A percentile compares a stretch with the other conserved stretches of the same genome.
Conservation (phyloP, 2,113 vertebrate genomes). For the Saguinus midas region DNA sequence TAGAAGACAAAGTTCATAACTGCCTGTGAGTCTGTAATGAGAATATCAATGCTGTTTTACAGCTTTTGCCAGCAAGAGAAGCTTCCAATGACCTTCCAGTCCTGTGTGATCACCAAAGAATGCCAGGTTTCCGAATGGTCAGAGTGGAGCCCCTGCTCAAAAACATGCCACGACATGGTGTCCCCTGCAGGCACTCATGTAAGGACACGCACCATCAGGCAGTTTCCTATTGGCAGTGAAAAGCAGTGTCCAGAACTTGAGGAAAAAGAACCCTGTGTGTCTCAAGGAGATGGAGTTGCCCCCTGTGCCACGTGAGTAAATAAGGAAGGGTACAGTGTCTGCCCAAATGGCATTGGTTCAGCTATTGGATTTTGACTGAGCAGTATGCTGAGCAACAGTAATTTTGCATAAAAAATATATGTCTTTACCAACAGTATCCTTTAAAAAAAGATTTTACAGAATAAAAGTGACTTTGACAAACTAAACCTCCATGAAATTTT, state of each 20-base stretch:
- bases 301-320: conserved; percentile 92
- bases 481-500: neutral
- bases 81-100: conserved; percentile 92
- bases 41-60: conserved; percentile 61
- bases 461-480: neutral
- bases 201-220: conserved; percentile 87
- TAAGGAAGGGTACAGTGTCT: neutral
- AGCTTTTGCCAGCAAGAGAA: conserved; percentile 93
- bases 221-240: conserved; percentile 89
- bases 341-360: neutral
- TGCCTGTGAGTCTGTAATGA: conserved; percentile 22
- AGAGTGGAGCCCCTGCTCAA: conserved; percentile 92
- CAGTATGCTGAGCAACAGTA: neutral
- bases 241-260: conserved; percentile 88
- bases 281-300: conserved; percentile 84
- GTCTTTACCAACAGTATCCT: neutral
- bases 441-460: neutral
- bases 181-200: conserved; percentile 86
- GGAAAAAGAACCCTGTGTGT: conserved; percentile 88
- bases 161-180: conserved; percentile 86
- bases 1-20: neutral
- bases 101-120: conserved; percentile 93
- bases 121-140: conserved; percentile 94
- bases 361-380: neutral
- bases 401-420: neutral